These are phyloP conservation scores for Malurus elegans DNA, from an alignment of 2,113 vertebrate genomes.

Conservation along the genomic window DNA sequence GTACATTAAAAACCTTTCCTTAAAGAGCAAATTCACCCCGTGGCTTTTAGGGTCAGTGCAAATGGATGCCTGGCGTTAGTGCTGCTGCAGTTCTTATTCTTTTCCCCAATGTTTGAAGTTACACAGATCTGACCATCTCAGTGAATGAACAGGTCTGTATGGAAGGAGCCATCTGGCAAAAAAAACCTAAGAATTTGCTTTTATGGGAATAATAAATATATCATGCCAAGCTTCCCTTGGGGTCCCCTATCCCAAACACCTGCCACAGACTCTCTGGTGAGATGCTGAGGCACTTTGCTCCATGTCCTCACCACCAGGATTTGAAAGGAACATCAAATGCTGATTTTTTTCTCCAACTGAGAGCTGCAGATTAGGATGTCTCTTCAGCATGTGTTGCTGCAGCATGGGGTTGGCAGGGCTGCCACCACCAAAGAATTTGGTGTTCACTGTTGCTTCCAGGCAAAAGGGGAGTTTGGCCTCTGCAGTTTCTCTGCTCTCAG, in stretches of 20 bases:
- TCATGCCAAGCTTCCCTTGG: neutral
- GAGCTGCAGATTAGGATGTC: neutral
- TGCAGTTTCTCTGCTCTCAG: neutral
- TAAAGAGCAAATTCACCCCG: neutral
- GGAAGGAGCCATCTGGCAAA: neutral
- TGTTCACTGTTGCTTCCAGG: neutral
- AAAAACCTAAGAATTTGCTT: neutral
- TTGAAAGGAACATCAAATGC: neutral
- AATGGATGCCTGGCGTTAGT: neutral
- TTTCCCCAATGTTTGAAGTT: neutral
- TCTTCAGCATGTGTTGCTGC: neutral
- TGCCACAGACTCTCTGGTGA: neutral
- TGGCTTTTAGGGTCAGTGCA: neutral
- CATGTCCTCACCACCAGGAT: neutral
- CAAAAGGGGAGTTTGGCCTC: neutral
- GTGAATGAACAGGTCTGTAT: neutral
- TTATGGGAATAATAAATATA: neutral
- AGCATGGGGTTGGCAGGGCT: neutral
- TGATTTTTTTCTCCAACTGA: neutral
- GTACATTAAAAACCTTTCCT: slow-evolving; percentile 2
- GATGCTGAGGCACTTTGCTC: neutral
- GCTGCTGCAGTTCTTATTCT: neutral
- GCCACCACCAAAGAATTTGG: rapidly evolving
- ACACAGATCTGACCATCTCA: neutral
- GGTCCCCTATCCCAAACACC: neutral